Percentiles rank a stretch among this genome's conserved stretches.
Evolutionary conservation across 2,113 vertebrate species (phyloP).

Genomic region (Orientallactaga bullata): DNA sequence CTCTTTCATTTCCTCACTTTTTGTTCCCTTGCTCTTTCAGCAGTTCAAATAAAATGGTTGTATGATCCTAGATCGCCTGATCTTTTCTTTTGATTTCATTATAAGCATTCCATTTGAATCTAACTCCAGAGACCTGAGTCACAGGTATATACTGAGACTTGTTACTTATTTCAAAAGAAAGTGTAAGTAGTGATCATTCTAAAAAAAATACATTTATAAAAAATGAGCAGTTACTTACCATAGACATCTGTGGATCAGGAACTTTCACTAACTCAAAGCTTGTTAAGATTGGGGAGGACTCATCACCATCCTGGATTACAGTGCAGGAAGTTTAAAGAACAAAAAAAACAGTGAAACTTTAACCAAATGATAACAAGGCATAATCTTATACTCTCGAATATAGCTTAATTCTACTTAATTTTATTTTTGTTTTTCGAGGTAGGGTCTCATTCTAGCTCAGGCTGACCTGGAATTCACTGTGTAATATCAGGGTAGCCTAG

Average conservation of each 20-base stretch:
- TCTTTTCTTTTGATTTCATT: neutral
- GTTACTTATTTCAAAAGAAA: slow-evolving; percentile 26
- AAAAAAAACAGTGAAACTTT: neutral
- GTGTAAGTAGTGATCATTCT: slow-evolving; percentile 8
- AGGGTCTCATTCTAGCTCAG: too few relatives aligned
- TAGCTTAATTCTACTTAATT: slow-evolving; percentile 41
- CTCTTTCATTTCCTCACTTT: neutral
- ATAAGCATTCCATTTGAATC: neutral
- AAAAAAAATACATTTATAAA: neutral
- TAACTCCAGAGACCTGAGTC: slow-evolving; percentile 24
- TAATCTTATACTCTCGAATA: neutral
- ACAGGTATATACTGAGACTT: neutral
- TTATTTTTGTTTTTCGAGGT: too few relatives aligned
- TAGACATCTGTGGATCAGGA: slow-evolving; percentile 99
- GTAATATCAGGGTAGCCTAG: too few relatives aligned
- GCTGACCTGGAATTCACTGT: too few relatives aligned
- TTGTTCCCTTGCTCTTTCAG: neutral
- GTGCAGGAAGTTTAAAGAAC: neutral
- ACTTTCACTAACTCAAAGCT: slow-evolving; percentile 98
- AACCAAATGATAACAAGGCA: neutral
- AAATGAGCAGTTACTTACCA: slow-evolving; percentile 90
- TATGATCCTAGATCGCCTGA: neutral
- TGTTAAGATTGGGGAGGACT: slow-evolving; percentile 91
- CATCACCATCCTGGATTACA: slow-evolving; percentile 94
- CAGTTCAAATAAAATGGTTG: neutral